Conservation (phyloP, 2,888 invertebrate species). For the Camponotus fellah region DNA sequence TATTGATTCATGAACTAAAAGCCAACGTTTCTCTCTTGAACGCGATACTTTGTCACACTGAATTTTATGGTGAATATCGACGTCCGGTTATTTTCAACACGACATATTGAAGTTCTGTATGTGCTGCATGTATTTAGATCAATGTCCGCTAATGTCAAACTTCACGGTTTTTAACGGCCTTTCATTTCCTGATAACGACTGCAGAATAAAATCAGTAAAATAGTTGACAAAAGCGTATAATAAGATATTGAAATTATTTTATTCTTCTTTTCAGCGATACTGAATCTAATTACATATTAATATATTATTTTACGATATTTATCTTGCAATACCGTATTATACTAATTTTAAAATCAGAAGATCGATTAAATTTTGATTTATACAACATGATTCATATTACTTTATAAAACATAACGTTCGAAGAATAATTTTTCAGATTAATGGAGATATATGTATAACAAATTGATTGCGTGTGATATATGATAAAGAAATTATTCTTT, state of each 20-base stretch:
- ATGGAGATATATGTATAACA: not conserved
- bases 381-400: not conserved
- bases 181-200: not conserved
- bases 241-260: not conserved
- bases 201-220: not conserved
- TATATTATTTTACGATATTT: not conserved
- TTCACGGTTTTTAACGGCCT: not conserved
- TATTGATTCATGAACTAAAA: constrained; percentile 33
- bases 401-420: not conserved
- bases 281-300: not conserved
- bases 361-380: not conserved
- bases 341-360: not conserved
- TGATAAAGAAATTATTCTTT: constrained; percentile 2
- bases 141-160: not conserved
- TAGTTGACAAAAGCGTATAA: not conserved
- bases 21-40: constrained; percentile 11
- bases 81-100: not conserved
- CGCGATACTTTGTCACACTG: not conserved
- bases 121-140: not conserved
- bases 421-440: not conserved
- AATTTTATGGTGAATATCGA: not conserved
- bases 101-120: not conserved
- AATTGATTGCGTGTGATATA: not conserved
- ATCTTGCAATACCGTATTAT: not conserved
- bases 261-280: not conserved